Evolutionary conservation across 2,888 invertebrate genomes (phyloP).

Genomic region (Ennomos quercinarius): DNA sequence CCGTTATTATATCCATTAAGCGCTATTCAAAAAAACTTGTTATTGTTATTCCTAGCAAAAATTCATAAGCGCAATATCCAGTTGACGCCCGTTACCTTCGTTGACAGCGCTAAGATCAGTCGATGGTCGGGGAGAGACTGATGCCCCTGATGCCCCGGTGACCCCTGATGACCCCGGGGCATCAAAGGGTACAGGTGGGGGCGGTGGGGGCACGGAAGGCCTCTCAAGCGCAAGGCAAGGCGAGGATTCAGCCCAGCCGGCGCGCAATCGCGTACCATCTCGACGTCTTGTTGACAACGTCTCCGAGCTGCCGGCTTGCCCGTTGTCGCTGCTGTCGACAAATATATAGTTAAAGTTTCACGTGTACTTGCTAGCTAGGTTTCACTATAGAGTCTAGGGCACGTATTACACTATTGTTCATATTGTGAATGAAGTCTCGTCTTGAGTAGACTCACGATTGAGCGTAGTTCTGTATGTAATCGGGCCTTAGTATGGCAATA

Average conservation of each 20-base stretch:
- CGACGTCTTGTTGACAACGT: conserved; percentile 58
- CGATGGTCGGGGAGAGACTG: conserved; percentile 34
- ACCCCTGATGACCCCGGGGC: conserved; percentile 38
- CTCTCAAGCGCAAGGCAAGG: conserved; percentile 73
- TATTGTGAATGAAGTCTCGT: too few relatives aligned
- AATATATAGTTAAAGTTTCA: conserved; percentile 23
- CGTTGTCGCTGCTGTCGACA: conserved; percentile 74
- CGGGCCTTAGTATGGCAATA: too few relatives aligned
- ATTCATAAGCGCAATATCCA: conserved; percentile 45
- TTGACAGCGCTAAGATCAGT: conserved; percentile 83
- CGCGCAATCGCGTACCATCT: conserved; percentile 57
- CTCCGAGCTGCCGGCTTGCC: conserved; percentile 68
- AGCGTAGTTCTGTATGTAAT: too few relatives aligned
- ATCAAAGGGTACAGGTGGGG: conserved; percentile 46
- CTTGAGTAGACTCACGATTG: too few relatives aligned
- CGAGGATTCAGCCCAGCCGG: conserved; percentile 67
- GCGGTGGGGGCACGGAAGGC: conserved; percentile 68
- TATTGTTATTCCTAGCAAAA: conserved; percentile 21
- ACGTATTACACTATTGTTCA: too few relatives aligned
- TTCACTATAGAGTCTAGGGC: too few relatives aligned
- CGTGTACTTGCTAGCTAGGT: neutral
- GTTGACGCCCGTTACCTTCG: conserved; percentile 81
- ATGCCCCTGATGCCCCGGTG: conserved; percentile 35
- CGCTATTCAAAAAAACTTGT: conserved; percentile 9
- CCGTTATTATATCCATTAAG: neutral